Conservation (phyloP, 2,113 vertebrate species). For the Seriola quinqueradiata region DNA sequence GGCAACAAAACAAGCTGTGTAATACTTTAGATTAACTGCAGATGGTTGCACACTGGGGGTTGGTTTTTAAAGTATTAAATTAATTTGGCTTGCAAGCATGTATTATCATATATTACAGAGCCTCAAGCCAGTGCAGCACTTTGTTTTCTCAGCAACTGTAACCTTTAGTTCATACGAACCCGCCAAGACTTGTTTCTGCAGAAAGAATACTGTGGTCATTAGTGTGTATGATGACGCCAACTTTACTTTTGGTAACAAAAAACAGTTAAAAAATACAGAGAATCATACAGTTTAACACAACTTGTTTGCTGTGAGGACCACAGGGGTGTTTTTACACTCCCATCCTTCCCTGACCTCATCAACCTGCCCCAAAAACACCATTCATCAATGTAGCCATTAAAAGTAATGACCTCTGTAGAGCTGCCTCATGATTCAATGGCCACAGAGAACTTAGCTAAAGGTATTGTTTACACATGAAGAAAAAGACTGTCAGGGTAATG, state of each 20-base stretch:
- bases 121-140: constrained; percentile 3
- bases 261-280: not conserved
- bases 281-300: not conserved
- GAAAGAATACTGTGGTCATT: not conserved
- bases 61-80: constrained; percentile 34
- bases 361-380: constrained; percentile 31
- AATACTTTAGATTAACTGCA: constrained; percentile 54
- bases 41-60: constrained; percentile 21
- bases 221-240: constrained; percentile 14
- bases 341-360: constrained; percentile 53
- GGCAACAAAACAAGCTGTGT: constrained; percentile 25
- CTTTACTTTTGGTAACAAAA: not conserved
- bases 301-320: constrained; percentile 11
- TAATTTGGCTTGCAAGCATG: constrained; percentile 19
- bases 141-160: constrained; percentile 19
- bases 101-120: constrained; percentile 3
- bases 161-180: constrained; percentile 19
- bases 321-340: constrained; percentile 23
- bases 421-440: constrained; percentile 65
- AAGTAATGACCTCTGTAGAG: constrained; percentile 66
- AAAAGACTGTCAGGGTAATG: constrained; percentile 58
- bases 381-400: constrained; percentile 69
- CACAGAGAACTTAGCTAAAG: constrained; percentile 47
- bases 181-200: constrained; percentile 18
- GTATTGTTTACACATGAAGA: constrained; percentile 68